phyloP scores from a whole-genome alignment of 1,140 invertebrate species.

The Pogonomyrmex californicus region DNA sequence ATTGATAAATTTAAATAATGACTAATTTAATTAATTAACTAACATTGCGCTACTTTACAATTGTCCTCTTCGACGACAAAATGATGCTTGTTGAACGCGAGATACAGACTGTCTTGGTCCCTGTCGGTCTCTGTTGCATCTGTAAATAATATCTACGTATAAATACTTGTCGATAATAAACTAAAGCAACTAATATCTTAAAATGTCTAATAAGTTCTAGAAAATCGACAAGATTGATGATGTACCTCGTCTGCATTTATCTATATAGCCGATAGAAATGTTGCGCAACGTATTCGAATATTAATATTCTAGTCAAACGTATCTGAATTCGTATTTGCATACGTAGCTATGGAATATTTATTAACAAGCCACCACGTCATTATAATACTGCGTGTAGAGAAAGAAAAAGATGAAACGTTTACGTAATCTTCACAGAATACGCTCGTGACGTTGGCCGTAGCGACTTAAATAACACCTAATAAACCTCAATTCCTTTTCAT shows the following conservation, averaged over 20 bases:
- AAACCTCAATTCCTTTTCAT: slow-evolving; percentile 13
- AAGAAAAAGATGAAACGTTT: not conserved
- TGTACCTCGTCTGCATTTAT: slow-evolving; percentile 52
- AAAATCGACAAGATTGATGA: slow-evolving; percentile 3
- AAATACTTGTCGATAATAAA: not conserved
- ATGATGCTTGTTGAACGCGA: slow-evolving; percentile 18
- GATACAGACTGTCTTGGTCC: slow-evolving; percentile 32
- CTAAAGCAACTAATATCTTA: slow-evolving; percentile 3
- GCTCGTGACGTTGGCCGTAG: slow-evolving; percentile 13
- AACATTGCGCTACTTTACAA: slow-evolving; percentile 32
- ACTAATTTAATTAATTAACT: slow-evolving; percentile 36
- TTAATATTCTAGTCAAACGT: not conserved
- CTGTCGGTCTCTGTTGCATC: slow-evolving; percentile 40
- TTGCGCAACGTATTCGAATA: not conserved
- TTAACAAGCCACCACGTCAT: slow-evolving; percentile 13
- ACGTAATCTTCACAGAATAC: slow-evolving; percentile 23
- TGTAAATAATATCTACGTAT: slow-evolving; percentile 49
- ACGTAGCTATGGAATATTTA: slow-evolving; percentile 21
- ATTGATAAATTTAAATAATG: not conserved
- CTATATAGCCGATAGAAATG: slow-evolving; percentile 8
- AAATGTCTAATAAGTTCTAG: slow-evolving; percentile 12
- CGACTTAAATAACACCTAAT: slow-evolving; percentile 29
- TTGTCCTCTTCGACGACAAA: slow-evolving; percentile 35
- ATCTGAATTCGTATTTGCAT: not conserved
- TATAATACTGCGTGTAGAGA: not conserved